Conservation (phyloP, 2,797 vertebrate species). For the Chiloscyllium punctatum region DNA sequence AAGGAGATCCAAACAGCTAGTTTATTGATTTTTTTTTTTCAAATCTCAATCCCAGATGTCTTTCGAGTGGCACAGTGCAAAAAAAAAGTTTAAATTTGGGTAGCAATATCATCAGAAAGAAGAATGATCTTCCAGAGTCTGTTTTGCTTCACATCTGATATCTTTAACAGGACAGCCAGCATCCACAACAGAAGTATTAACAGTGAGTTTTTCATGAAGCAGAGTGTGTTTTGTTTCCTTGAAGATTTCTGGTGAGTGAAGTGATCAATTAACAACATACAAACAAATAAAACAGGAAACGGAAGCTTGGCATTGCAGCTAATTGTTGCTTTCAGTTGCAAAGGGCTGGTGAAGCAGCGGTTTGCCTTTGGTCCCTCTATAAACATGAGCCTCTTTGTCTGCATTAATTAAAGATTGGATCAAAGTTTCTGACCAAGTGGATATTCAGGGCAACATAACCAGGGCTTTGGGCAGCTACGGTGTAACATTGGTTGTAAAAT, state of each 20-base stretch:
- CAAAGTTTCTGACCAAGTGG: conserved; percentile 94
- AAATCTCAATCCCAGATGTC: not conserved
- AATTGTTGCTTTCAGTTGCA: conserved; percentile 85
- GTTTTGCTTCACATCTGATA: conserved; percentile 10
- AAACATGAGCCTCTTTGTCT: conserved; percentile 65
- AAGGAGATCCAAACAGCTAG: not conserved
- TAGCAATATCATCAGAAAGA: not conserved
- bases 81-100: not conserved
- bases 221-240: conserved; percentile 58
- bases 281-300: conserved; percentile 80
- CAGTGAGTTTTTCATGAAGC: not conserved
- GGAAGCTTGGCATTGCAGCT: conserved; percentile 64
- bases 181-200: not conserved
- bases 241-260: conserved; percentile 83
- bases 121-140: not conserved
- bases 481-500: conserved; percentile 94
- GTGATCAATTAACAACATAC: conserved; percentile 95
- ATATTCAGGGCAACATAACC: conserved; percentile 99
- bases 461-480: conserved; percentile 75
- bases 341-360: conserved; percentile 85
- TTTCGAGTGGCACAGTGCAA: not conserved
- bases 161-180: not conserved
- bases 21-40: not conserved
- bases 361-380: conserved; percentile 96
- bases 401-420: conserved; percentile 99